Evolutionary conservation across 2,888 invertebrate species (phyloP).

Genomic region (Aphodius sticticus): DNA sequence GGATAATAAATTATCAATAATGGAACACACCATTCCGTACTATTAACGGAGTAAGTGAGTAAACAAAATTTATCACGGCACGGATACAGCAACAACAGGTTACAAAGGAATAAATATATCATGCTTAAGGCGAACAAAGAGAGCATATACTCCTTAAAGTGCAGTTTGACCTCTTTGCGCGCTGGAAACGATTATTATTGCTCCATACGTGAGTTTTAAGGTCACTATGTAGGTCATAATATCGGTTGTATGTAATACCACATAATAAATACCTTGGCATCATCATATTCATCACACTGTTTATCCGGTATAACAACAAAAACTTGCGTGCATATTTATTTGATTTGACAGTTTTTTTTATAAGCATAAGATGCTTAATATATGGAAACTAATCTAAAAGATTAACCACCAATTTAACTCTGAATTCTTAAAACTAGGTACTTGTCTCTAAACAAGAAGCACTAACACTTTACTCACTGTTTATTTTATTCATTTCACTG

Average conservation of each 20-base stretch:
- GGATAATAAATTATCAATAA: conserved; percentile 30
- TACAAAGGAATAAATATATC: conserved; percentile 39
- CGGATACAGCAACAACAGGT: conserved; percentile 34
- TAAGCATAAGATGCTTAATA: too few relatives aligned
- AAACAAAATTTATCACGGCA: conserved; percentile 32
- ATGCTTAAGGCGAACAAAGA: conserved; percentile 40
- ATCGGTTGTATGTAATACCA: background rate
- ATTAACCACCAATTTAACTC: too few relatives aligned
- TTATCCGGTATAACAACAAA: background rate
- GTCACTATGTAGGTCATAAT: conserved; percentile 27
- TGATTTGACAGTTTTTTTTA: background rate
- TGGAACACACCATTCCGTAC: conserved; percentile 26
- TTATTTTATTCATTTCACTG: too few relatives aligned
- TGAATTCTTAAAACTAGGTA: too few relatives aligned
- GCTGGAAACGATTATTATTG: conserved; percentile 34
- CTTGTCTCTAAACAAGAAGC: too few relatives aligned
- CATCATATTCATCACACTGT: background rate
- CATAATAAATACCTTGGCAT: background rate
- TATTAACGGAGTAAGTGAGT: conserved; percentile 33
- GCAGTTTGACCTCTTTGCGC: conserved; percentile 40
- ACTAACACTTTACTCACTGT: too few relatives aligned
- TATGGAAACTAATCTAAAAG: too few relatives aligned
- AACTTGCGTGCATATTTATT: background rate
- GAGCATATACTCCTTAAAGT: conserved; percentile 30
- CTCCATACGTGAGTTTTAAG: conserved; percentile 34